A percentile compares a stretch with the other conserved stretches of the same genome.
Evolutionary conservation across 2,113 vertebrate species (phyloP).

Genomic region (Saimiri boliviensis): DNA sequence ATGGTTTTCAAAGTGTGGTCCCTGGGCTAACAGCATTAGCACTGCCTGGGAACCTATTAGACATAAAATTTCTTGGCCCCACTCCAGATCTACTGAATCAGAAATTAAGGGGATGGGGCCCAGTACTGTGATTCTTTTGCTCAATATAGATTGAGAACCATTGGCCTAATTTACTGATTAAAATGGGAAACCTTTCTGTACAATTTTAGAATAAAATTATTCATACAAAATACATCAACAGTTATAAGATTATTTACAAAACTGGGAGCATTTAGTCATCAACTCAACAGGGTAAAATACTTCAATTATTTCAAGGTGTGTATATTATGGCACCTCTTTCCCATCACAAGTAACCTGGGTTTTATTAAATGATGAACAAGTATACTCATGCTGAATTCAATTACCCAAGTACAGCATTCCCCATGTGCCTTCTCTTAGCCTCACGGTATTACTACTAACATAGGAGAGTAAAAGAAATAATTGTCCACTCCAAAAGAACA

Average conservation of each 20-base stretch:
- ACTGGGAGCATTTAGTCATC: background rate
- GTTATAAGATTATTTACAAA: background rate
- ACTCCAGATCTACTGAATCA: background rate
- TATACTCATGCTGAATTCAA: background rate
- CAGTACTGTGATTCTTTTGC: background rate
- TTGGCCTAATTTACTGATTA: background rate
- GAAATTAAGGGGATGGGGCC: background rate
- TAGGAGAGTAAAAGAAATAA: background rate
- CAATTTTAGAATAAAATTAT: constrained; percentile 19
- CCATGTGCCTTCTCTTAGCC: background rate
- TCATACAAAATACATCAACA: constrained; percentile 27
- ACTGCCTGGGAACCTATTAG: background rate
- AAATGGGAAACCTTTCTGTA: background rate
- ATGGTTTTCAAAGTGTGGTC: background rate
- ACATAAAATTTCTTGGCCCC: constrained; percentile 8
- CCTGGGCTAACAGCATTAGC: background rate
- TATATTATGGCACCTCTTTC: background rate
- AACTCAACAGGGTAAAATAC: background rate
- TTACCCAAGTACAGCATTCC: background rate
- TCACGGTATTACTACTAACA: background rate
- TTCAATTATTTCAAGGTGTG: constrained; percentile 28
- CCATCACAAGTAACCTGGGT: background rate
- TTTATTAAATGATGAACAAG: background rate
- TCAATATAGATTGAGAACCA: background rate
- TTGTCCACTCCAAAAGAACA: background rate